Conservation (phyloP, 2,797 vertebrate species). For the Yasuhikotakia modesta region DNA sequence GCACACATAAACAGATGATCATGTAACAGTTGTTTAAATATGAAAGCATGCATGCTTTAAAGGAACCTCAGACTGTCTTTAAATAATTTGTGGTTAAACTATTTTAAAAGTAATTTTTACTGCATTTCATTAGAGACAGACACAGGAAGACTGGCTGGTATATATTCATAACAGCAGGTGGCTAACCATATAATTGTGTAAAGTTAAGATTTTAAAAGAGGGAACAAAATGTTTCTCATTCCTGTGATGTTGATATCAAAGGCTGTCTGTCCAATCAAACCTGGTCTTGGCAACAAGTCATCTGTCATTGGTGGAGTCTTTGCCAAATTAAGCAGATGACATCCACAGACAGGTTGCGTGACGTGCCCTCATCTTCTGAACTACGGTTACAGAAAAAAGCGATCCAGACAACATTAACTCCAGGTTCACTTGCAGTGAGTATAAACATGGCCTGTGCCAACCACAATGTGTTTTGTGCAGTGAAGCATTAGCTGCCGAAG, state of each 20-base stretch:
- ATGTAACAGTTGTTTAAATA: background rate
- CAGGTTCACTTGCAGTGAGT: background rate
- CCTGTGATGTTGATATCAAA: background rate
- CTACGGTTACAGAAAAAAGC: background rate
- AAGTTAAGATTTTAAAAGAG: too few relatives aligned
- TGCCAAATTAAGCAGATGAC: background rate
- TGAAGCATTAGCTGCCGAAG: background rate
- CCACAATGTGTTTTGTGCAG: conserved; percentile 1
- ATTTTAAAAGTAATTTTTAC: background rate
- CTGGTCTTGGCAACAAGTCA: background rate
- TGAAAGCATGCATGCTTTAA: background rate
- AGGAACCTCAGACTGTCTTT: background rate
- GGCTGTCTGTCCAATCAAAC: background rate
- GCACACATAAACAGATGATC: conserved; percentile 6
- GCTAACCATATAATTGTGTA: too few relatives aligned
- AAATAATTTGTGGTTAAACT: background rate
- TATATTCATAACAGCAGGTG: background rate
- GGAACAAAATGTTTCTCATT: background rate
- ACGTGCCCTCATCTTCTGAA: background rate
- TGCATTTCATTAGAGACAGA: background rate
- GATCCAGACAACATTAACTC: background rate
- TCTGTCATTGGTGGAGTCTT: background rate
- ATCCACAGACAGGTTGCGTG: background rate
- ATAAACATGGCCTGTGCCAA: conserved; percentile 1
- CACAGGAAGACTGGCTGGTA: background rate